Conservation (phyloP, 1,140 invertebrate species). For the Agrypnia vestita region DNA sequence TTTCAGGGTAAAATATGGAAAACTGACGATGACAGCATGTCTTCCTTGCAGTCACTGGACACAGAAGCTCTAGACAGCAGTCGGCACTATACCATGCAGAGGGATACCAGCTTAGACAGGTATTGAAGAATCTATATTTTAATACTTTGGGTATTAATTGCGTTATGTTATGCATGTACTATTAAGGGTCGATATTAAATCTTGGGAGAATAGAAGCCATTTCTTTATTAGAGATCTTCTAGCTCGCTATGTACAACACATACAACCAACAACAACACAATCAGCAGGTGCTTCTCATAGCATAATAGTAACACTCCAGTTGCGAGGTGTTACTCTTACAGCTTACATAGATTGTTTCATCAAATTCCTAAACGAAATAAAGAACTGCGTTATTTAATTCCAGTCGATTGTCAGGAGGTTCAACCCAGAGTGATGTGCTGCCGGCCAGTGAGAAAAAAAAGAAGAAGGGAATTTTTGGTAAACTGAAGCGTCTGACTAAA, state of each 20-base stretch:
- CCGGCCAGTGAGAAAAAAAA: constrained; percentile 83
- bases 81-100: constrained; percentile 73
- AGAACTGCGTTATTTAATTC: constrained; percentile 47
- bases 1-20: constrained; percentile 77
- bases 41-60: constrained; percentile 85
- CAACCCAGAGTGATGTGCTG: constrained; percentile 87
- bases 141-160: neutral
- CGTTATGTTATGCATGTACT: no score
- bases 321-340: no score
- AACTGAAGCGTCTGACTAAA: constrained; percentile 89
- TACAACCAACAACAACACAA: no score
- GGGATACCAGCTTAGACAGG: constrained; percentile 85
- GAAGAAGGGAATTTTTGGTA: constrained; percentile 87
- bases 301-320: no score
- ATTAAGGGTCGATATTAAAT: no score
- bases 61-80: constrained; percentile 69
- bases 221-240: no score
- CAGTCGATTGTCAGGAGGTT: constrained; percentile 85
- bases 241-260: no score
- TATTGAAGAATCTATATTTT: constrained; percentile 62
- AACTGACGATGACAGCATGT: constrained; percentile 84
- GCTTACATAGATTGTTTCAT: no score
- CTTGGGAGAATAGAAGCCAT: no score
- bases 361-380: neutral
- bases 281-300: no score